These are phyloP conservation scores for Hololepta plana DNA, from an alignment of 2,888 invertebrate species.

Conservation along the genomic window DNA sequence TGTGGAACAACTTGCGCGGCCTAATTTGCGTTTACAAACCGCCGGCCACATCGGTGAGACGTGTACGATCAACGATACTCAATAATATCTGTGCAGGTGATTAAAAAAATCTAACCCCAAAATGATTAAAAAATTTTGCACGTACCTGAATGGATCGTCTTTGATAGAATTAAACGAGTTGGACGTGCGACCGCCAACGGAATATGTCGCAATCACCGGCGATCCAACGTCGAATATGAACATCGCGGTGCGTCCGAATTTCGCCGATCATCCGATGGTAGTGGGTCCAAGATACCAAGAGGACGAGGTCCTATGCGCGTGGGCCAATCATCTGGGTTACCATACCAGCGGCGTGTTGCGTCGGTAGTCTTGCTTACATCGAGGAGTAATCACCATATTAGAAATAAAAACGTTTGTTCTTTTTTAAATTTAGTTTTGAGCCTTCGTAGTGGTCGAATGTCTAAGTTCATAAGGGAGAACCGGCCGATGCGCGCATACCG, in stretches of 20 bases:
- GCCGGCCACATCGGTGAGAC: constrained; percentile 33
- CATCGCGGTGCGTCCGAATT: constrained; percentile 43
- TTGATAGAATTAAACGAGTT: constrained; percentile 51
- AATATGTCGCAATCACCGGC: constrained; percentile 44
- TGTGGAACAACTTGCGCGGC: constrained; percentile 54
- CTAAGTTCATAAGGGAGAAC: constrained; percentile 37
- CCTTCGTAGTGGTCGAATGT: constrained; percentile 43
- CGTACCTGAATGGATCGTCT: constrained; percentile 5
- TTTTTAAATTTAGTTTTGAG: constrained; percentile 43
- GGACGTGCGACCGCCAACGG: constrained; percentile 37
- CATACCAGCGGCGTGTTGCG: constrained; percentile 58
- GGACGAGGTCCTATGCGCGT: constrained; percentile 42
- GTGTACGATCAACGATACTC: constrained; percentile 37
- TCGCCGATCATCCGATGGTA: constrained; percentile 55
- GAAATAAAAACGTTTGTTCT: constrained; percentile 4
- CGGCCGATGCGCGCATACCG: constrained; percentile 51
- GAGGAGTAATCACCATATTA: too few species aligned
- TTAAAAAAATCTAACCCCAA: constrained; percentile 7
- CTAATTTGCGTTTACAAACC: constrained; percentile 68
- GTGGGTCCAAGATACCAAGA: constrained; percentile 58
- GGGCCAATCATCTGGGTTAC: constrained; percentile 39
- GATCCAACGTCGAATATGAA: constrained; percentile 34
- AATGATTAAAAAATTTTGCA: constrained; percentile 1
- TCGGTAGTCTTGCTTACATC: too few species aligned
- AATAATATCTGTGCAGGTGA: constrained; percentile 52